Percentiles rank a stretch among this genome's conserved stretches.
Evolutionary conservation across 2,113 vertebrate genomes (phyloP).

Genomic region (Sorex fumeus): DNA sequence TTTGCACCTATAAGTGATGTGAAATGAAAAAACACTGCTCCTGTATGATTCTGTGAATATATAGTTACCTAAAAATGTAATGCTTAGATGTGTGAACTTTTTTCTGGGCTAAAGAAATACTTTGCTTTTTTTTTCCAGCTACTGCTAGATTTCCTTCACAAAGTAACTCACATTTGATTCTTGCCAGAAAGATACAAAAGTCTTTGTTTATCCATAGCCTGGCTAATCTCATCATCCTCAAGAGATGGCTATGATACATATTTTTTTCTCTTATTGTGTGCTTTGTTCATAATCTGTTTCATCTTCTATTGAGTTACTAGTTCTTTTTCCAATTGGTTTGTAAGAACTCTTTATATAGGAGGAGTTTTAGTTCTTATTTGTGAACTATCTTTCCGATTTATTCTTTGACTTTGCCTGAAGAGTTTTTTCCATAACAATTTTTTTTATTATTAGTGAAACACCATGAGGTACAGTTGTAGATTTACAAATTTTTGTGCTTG

Average conservation of each 20-base stretch:
- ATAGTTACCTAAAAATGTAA: neutral
- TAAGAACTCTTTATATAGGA: constrained; percentile 32
- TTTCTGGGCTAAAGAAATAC: neutral
- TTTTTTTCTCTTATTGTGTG: constrained; percentile 32
- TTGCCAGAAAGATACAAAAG: neutral
- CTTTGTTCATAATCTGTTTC: neutral
- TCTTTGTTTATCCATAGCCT: neutral
- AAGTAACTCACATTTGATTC: neutral
- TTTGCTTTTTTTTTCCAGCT: neutral
- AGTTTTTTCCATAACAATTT: neutral
- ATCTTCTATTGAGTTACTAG: neutral
- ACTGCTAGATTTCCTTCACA: neutral
- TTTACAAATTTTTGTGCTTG: too few relatives aligned
- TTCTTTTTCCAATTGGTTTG: neutral
- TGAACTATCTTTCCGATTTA: neutral
- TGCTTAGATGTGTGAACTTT: neutral
- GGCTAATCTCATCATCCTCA: neutral
- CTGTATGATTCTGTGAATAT: neutral
- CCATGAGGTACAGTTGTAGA: too few relatives aligned
- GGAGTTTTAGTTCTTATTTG: constrained; percentile 1
- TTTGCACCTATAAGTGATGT: neutral
- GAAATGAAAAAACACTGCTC: neutral
- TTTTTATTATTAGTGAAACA: too few relatives aligned
- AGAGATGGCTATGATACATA: neutral
- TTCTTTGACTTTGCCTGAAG: neutral